Evolutionary conservation across 2,888 invertebrate species (phyloP).

Genomic region (Zaprionus lineosus): DNA sequence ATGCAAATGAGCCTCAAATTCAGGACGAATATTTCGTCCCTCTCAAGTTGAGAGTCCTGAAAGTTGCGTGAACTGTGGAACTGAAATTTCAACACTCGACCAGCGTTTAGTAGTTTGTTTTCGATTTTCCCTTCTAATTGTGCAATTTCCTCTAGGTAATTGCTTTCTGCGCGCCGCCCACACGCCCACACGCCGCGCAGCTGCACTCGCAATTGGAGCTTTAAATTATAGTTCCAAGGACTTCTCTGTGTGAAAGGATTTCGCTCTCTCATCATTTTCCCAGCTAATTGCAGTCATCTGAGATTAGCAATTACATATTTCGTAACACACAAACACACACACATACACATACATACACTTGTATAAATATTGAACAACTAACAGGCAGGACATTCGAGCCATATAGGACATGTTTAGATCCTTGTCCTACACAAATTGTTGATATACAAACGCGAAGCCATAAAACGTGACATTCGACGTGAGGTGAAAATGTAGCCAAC

Average conservation of each 20-base stretch:
- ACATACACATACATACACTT: constrained; percentile 56
- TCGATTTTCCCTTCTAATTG: constrained; percentile 68
- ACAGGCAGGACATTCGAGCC: constrained; percentile 29
- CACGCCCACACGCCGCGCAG: too few species aligned
- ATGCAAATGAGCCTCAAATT: constrained; percentile 44
- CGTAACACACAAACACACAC: constrained; percentile 39
- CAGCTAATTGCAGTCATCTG: constrained; percentile 18
- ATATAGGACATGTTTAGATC: constrained; percentile 26
- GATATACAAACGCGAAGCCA: constrained; percentile 58
- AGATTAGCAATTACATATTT: constrained; percentile 37
- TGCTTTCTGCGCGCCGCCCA: constrained; percentile 52
- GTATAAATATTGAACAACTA: constrained; percentile 62
- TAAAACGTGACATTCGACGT: constrained; percentile 76
- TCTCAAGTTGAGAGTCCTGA: too few species aligned
- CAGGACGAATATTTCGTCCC: background rate
- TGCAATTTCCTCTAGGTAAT: constrained; percentile 71
- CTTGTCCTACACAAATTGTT: constrained; percentile 45
- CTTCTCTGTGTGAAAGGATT: too few species aligned
- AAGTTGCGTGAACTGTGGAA: background rate
- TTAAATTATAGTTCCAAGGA: too few species aligned
- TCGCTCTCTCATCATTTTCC: background rate
- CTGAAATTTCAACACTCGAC: background rate
- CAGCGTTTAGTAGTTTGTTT: constrained; percentile 41
- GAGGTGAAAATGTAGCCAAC: constrained; percentile 48
- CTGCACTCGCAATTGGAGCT: too few species aligned